A percentile compares a stretch with the other conserved stretches of the same genome.
These are phyloP conservation scores for Diaprepes abbreviatus DNA, from an alignment of 2,888 invertebrate species.

Conservation along the genomic window DNA sequence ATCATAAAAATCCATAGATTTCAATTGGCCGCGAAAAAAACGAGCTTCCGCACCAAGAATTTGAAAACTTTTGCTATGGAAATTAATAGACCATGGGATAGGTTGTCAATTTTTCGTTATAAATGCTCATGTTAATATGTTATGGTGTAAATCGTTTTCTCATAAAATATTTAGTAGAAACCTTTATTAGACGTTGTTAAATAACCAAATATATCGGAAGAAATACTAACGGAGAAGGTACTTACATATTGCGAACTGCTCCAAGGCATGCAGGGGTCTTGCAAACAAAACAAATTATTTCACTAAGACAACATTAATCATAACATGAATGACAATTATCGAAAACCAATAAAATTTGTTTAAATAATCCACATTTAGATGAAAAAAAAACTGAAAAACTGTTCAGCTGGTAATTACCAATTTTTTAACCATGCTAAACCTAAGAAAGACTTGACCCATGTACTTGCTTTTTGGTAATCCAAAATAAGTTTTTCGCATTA, in stretches of 20 bases:
- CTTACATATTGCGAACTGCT: slow-evolving; percentile 92
- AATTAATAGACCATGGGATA: too few species aligned
- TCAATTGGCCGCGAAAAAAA: too few species aligned
- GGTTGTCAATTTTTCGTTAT: slow-evolving; percentile 4
- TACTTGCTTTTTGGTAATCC: too few species aligned
- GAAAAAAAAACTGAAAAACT: not conserved
- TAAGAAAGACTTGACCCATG: too few species aligned
- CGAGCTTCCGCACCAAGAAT: too few species aligned
- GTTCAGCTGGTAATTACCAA: too few species aligned
- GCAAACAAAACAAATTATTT: slow-evolving; percentile 61
- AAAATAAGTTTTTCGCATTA: too few species aligned
- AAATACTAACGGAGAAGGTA: slow-evolving; percentile 66
- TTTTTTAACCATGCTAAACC: too few species aligned
- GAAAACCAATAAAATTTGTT: not conserved
- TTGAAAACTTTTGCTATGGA: too few species aligned
- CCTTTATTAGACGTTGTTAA: slow-evolving; percentile 13
- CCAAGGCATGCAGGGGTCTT: slow-evolving; percentile 91
- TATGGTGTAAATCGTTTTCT: not conserved
- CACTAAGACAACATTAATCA: slow-evolving; percentile 64
- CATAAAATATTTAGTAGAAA: too few species aligned
- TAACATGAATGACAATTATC: slow-evolving; percentile 46
- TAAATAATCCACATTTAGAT: slow-evolving; percentile 35
- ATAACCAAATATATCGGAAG: not conserved
- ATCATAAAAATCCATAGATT: too few species aligned
- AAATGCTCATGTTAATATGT: not conserved